Evolutionary conservation across 1,140 invertebrate species (phyloP).

Genomic region (Ladona fulva): DNA sequence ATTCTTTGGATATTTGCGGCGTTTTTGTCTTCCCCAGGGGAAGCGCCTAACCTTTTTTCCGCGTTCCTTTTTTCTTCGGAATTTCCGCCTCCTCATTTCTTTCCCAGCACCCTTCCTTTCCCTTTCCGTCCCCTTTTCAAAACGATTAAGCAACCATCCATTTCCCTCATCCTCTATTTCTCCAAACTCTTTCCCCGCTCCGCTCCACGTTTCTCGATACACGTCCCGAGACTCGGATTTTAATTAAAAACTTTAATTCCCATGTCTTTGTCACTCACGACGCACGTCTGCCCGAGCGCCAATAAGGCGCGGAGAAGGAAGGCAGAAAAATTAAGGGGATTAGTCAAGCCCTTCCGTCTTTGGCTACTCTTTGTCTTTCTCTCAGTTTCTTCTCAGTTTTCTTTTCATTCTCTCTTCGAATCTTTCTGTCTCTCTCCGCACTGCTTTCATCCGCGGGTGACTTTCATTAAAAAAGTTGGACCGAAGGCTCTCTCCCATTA

Average conservation of each 20-base stretch:
- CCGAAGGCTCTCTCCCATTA: no score
- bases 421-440: not conserved
- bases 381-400: not conserved
- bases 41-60: no score
- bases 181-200: no score
- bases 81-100: no score
- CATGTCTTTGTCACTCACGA: not conserved
- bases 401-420: not conserved
- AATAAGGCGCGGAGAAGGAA: no score
- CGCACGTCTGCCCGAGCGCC: not conserved
- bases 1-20: no score
- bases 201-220: not conserved
- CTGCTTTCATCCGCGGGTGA: no score
- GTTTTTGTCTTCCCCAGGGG: no score
- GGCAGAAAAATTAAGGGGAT: not conserved
- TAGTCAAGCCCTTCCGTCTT: not conserved
- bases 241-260: not conserved
- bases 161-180: not conserved
- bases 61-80: no score
- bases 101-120: no score
- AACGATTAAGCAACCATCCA: slow-evolving; percentile 1
- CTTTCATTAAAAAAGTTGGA: not conserved
- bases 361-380: not conserved
- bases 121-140: not conserved
- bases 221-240: not conserved